Percentiles rank a stretch among this genome's conserved stretches.
phyloP scores from a whole-genome alignment of 2,797 vertebrate genomes.

The Tadarida brasiliensis region DNA sequence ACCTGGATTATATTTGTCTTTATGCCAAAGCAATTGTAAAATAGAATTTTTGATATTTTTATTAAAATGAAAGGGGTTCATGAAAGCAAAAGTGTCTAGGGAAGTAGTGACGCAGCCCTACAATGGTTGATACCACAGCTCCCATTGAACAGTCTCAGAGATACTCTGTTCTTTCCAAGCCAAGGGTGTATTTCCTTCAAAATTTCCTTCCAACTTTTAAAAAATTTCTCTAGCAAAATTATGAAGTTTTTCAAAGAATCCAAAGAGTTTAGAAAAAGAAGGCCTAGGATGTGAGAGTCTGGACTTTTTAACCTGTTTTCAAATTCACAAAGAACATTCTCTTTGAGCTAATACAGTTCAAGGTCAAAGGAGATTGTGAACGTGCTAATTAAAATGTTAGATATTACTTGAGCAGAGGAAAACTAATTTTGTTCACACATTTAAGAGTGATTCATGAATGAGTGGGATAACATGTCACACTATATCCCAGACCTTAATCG shows the following conservation, averaged over 20 bases:
- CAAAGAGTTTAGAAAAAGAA: neutral
- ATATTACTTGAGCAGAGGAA: constrained; percentile 43
- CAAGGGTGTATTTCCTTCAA: neutral
- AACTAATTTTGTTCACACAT: constrained; percentile 59
- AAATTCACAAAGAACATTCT: neutral
- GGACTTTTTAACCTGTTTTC: neutral
- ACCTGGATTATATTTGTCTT: neutral
- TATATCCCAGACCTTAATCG: neutral
- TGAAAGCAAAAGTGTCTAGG: neutral
- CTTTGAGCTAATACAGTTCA: constrained; percentile 15
- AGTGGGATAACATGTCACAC: constrained; percentile 42
- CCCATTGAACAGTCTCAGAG: neutral
- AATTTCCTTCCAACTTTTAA: neutral
- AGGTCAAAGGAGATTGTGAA: constrained; percentile 61
- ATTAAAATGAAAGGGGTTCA: neutral
- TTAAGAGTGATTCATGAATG: constrained; percentile 58
- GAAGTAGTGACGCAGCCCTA: neutral
- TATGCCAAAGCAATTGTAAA: neutral
- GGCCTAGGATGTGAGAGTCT: neutral
- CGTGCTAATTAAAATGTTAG: constrained; percentile 61
- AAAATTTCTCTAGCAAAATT: neutral
- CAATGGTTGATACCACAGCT: neutral
- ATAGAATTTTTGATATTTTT: neutral
- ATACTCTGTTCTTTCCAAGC: neutral
- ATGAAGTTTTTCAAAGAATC: constrained; percentile 21